Base-by-base conservation (phyloP, 2,113 vertebrate genomes). In the Periophthalmus modestus region DNA sequence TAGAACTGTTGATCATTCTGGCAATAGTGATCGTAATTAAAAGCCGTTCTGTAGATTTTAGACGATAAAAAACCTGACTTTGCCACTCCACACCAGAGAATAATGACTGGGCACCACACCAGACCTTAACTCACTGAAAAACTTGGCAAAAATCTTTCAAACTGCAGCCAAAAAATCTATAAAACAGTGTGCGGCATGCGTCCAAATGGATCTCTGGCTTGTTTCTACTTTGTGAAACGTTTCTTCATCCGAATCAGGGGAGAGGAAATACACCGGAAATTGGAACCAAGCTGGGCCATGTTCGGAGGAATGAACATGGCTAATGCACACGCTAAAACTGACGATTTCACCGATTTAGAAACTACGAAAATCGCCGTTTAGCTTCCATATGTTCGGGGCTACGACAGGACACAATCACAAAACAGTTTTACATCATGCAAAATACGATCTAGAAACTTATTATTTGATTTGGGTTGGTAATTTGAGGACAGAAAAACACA, bases 161-260 rank as follows among this genome's bases (percentile, higher is more conserved):
- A 62, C 24, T 34, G 59, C 59, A 34, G 59, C 59, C 59, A 62
- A 62, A 62, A 62, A 34, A 62, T 62, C 59, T 62, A 62, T 62
- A 34, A 62, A 62, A 62, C 59, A 62, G 34, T 34, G 23, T 62
- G 58, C 13, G 33, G 28, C 28, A 15, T 14, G 14, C 7, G 59
- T 34, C 28, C 33, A 62, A 62, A 62, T 34, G 5, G 28, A 18
- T 62, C 39, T 62, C 33, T 62, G 28, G 28, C 59, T 62, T 62
- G 59, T 62, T 62, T 34, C 11, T 59, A 15, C 23, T 59, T 59
- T 59, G 10, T 15, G 59, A 62, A 62, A 62, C 28, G 16, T 62
- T n/a, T 34, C 28, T 62, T 33, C 15, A 62, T 62, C 28, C 34
- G 28, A 33, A 34, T 34, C 2, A 24, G 28, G 28, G 28, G 14